Percentiles rank a stretch among this genome's conserved stretches.
Evolutionary conservation across 2,888 invertebrate genomes (phyloP).

Genomic region (Epinotia demarniana): DNA sequence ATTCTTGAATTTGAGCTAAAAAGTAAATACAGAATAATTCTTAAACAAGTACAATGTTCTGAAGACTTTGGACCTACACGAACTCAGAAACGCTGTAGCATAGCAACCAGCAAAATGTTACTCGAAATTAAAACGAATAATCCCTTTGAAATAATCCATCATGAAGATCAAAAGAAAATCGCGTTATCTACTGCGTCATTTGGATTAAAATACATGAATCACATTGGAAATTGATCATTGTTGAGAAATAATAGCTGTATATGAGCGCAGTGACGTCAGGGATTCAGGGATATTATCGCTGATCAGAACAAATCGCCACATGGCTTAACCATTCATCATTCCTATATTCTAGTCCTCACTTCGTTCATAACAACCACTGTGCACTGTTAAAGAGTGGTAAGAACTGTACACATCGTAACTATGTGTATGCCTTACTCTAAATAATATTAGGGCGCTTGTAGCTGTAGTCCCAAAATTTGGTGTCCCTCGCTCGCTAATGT

Average conservation of each 20-base stretch:
- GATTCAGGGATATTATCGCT: background rate
- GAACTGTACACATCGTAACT: background rate
- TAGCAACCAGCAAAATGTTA: background rate
- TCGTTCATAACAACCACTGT: background rate
- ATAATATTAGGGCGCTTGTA: too few species aligned
- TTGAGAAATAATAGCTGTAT: constrained; percentile 21
- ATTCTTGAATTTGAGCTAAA: background rate
- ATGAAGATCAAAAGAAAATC: constrained; percentile 34
- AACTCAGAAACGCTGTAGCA: background rate
- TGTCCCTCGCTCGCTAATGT: too few species aligned
- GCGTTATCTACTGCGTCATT: constrained; percentile 20
- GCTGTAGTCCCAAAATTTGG: too few species aligned
- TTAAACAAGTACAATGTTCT: background rate
- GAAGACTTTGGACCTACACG: background rate
- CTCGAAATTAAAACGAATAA: constrained; percentile 19
- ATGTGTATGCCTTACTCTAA: too few species aligned
- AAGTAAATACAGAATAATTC: background rate
- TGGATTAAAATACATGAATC: constrained; percentile 35
- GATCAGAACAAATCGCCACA: constrained; percentile 24
- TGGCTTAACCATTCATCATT: background rate
- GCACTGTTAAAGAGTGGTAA: background rate
- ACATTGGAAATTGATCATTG: constrained; percentile 30
- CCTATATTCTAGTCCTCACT: background rate
- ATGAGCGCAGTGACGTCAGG: constrained; percentile 15
- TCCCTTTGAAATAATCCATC: constrained; percentile 4